Percentiles rank a stretch among this genome's conserved stretches.
phyloP scores from a whole-genome alignment of 2,888 invertebrate genomes.

The Meiosimyza decipiens region DNA sequence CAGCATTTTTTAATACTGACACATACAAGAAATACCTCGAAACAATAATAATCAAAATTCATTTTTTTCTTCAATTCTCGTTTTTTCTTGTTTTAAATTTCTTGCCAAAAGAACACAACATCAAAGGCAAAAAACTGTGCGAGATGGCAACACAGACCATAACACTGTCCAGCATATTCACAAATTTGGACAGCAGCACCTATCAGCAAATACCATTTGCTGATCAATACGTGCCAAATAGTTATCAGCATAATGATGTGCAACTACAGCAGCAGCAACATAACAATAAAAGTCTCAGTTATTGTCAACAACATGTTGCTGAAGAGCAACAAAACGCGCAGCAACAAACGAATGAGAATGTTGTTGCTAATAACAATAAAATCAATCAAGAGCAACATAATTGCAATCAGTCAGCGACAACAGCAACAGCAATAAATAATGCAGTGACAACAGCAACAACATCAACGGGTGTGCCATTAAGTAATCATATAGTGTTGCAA shows the following conservation, averaged over 20 bases:
- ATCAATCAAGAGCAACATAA: constrained; percentile 61
- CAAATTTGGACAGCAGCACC: constrained; percentile 59
- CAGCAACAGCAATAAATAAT: constrained; percentile 41
- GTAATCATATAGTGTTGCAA: constrained; percentile 42
- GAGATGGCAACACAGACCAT: constrained; percentile 67
- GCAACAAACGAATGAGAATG: constrained; percentile 43
- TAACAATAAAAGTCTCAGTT: constrained; percentile 30
- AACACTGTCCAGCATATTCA: constrained; percentile 63
- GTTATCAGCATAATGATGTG: constrained; percentile 45
- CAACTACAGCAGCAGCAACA: constrained; percentile 45
- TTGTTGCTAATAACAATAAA: constrained; percentile 65
- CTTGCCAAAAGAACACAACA: constrained; percentile 42
- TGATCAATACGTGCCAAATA: constrained; percentile 67
- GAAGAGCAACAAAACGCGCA: constrained; percentile 25
- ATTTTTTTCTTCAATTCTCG: background rate
- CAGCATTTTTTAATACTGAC: too few species aligned
- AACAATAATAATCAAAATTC: background rate
- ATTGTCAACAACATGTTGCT: background rate
- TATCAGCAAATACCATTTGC: constrained; percentile 64
- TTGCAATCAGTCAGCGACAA: constrained; percentile 40
- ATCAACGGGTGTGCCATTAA: constrained; percentile 29
- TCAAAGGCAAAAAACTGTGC: constrained; percentile 62
- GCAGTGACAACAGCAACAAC: constrained; percentile 37
- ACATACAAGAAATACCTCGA: background rate
- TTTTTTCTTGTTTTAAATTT: background rate